A percentile compares a stretch with the other conserved stretches of the same genome.
Conservation (phyloP, 2,113 vertebrate genomes). For the Phylloscopus trochilus region DNA sequence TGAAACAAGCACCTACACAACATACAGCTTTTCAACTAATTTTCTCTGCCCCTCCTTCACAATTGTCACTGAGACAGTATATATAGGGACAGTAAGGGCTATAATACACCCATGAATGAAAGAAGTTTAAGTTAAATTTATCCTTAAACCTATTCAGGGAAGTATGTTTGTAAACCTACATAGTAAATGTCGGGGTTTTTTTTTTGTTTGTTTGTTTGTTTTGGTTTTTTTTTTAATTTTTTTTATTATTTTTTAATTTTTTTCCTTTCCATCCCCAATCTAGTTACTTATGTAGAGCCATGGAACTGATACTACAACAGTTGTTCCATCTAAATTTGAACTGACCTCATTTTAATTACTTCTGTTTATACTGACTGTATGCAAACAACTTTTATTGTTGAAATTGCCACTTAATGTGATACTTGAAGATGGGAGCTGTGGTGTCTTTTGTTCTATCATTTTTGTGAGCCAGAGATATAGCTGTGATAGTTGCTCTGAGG, state of each 20-base stretch:
- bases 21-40: background rate
- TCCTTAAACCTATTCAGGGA: background rate
- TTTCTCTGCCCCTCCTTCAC: background rate
- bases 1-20: background rate
- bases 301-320: background rate
- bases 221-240: too few relatives aligned
- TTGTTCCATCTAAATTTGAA: background rate
- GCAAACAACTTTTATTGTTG: background rate
- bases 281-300: background rate
- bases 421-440: background rate
- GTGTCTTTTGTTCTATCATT: background rate
- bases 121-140: background rate
- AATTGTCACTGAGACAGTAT: background rate
- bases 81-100: background rate
- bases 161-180: background rate
- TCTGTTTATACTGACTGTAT: background rate
- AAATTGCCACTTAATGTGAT: background rate
- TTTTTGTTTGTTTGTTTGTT: too few relatives aligned
- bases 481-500: background rate
- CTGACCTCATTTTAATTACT: background rate
- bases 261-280: fast-evolving
- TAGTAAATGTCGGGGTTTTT: background rate
- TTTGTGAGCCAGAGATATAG: background rate
- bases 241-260: background rate
- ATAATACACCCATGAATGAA: background rate